Evolutionary conservation across 1,140 invertebrate species (phyloP).

Genomic region (Contarinia nasturtii): DNA sequence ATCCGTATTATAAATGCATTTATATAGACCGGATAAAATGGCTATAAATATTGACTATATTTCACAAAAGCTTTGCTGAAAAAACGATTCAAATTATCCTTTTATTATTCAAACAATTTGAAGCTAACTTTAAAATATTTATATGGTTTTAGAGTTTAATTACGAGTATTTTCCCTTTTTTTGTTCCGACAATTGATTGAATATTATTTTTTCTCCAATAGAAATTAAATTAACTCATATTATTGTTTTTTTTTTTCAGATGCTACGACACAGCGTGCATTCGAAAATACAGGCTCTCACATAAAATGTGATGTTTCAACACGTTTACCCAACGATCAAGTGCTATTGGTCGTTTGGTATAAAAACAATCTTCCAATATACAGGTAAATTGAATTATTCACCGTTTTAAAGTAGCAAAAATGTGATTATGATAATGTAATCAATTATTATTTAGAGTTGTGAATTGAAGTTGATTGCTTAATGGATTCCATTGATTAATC

Average conservation of each 20-base stretch:
- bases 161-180: no score
- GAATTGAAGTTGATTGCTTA: background rate
- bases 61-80: no score
- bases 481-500: background rate
- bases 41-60: no score
- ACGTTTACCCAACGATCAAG: constrained; percentile 28
- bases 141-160: no score
- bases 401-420: background rate
- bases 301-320: constrained; percentile 35
- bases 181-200: no score
- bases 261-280: constrained; percentile 22
- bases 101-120: no score
- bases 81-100: no score
- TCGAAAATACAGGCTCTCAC: constrained; percentile 30
- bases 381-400: constrained; percentile 20
- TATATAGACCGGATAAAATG: no score
- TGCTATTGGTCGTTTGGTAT: constrained; percentile 36
- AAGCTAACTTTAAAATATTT: no score
- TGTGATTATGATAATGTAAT: background rate
- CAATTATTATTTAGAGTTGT: no score
- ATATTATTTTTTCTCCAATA: no score
- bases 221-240: background rate
- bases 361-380: constrained; percentile 37
- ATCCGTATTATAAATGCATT: no score
- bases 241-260: constrained; percentile 11